Evolutionary conservation across 2,113 vertebrate genomes (phyloP).

Genomic region (Cavia aperea): DNA sequence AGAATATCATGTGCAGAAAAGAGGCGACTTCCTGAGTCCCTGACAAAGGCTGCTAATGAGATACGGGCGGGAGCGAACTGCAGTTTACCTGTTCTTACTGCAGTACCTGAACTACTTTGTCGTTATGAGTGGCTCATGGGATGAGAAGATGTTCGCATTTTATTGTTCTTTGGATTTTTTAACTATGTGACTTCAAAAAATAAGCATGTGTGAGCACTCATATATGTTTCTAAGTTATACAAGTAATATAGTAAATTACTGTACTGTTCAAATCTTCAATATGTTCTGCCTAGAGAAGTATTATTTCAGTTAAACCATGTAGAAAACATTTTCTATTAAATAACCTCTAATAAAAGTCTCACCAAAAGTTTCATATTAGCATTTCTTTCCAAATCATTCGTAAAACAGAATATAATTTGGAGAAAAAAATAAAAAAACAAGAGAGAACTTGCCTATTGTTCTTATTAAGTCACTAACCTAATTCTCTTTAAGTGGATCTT

Average conservation of each 20-base stretch:
- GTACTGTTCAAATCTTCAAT: background rate
- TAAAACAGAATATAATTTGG: background rate
- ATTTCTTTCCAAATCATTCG: background rate
- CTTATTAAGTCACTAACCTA: background rate
- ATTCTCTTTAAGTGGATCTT: background rate
- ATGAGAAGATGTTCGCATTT: background rate
- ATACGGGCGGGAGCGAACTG: background rate
- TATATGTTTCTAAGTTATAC: background rate
- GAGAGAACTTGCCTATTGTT: rapidly evolving
- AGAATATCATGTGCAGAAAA: background rate
- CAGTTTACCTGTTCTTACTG: background rate
- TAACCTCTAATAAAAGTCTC: background rate
- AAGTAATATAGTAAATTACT: background rate
- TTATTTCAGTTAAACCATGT: background rate
- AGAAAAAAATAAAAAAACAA: background rate
- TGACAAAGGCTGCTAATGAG: background rate
- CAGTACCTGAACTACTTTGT: rapidly evolving
- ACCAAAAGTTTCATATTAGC: background rate
- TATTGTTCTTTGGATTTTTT: background rate
- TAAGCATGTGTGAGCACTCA: background rate
- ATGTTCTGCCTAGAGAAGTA: background rate
- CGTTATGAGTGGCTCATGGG: background rate
- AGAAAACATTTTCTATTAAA: background rate
- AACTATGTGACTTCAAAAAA: background rate
- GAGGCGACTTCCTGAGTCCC: background rate